Evolutionary conservation across 2,797 vertebrate genomes (phyloP).

Genomic region (Falco rusticolus): DNA sequence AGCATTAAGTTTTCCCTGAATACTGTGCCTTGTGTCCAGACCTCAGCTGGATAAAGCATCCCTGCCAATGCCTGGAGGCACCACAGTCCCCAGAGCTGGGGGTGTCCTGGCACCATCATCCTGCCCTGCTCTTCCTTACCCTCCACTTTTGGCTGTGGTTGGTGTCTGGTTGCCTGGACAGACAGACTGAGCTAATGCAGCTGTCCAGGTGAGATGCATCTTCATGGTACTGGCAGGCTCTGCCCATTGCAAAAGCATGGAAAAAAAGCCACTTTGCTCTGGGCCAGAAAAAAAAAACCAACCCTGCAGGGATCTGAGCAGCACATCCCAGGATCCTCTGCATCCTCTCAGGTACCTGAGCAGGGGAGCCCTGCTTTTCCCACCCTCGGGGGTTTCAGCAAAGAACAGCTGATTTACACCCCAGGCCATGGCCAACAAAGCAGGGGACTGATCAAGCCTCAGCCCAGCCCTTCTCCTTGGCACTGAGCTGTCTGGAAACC

Average conservation of each 20-base stretch:
- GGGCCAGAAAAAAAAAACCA: not conserved
- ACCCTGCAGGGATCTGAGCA: not conserved
- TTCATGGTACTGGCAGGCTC: not conserved
- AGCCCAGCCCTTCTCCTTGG: not conserved
- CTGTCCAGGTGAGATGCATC: not conserved
- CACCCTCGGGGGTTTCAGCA: not conserved
- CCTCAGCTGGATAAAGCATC: not conserved
- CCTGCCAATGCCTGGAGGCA: not conserved
- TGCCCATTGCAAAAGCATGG: not conserved
- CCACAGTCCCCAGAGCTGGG: not conserved
- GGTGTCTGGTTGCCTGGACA: not conserved
- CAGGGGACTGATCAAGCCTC: not conserved
- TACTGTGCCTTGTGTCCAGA: not conserved
- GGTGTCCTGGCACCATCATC: not conserved
- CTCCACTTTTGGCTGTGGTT: not conserved
- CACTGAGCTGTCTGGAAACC: not conserved
- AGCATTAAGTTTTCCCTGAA: not conserved
- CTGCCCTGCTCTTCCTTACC: not conserved
- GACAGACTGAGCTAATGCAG: not conserved
- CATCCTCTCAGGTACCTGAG: not conserved
- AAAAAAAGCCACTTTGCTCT: not conserved
- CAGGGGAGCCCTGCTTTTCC: not conserved
- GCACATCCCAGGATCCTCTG: not conserved
- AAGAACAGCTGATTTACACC: not conserved
- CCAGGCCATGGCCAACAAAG: not conserved